Percentiles rank a stretch among this genome's conserved stretches.
phyloP scores from a whole-genome alignment of 2,888 invertebrate species.

The Morinoia aosen region DNA sequence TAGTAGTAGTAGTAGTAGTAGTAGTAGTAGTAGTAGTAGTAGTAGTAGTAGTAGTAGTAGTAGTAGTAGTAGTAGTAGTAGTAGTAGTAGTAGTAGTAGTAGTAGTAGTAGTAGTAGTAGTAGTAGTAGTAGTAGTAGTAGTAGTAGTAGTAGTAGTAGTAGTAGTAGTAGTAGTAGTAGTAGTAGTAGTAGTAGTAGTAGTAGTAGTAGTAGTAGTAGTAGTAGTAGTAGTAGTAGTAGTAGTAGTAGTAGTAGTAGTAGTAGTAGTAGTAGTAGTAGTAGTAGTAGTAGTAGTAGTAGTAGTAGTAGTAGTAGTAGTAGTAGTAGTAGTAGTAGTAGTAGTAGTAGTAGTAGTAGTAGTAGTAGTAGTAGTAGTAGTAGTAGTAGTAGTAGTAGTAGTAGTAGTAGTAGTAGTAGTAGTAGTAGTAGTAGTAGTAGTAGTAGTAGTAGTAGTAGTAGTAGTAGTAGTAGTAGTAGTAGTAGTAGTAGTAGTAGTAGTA shows the following conservation, averaged over 20 bases:
- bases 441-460: conserved; percentile 24
- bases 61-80: conserved; percentile 54
- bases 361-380: conserved; percentile 31
- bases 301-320: conserved; percentile 20
- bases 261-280: conserved; percentile 49
- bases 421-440: conserved; percentile 24
- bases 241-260: conserved; percentile 38
- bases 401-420: background rate
- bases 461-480: conserved; percentile 26
- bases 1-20: conserved; percentile 54
- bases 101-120: conserved; percentile 44
- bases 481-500: conserved; percentile 48
- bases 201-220: conserved; percentile 37
- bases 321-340: background rate
- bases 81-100: conserved; percentile 37
- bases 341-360: conserved; percentile 39
- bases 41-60: conserved; percentile 44
- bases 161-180: conserved; percentile 44
- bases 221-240: conserved; percentile 28
- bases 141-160: conserved; percentile 37
- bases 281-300: conserved; percentile 45
- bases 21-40: conserved; percentile 37
- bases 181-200: conserved; percentile 54
- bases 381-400: conserved; percentile 6
- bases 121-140: conserved; percentile 54